Base-by-base conservation (phyloP, 2,797 vertebrate genomes). In the Silurus lanzhouensis region DNA sequence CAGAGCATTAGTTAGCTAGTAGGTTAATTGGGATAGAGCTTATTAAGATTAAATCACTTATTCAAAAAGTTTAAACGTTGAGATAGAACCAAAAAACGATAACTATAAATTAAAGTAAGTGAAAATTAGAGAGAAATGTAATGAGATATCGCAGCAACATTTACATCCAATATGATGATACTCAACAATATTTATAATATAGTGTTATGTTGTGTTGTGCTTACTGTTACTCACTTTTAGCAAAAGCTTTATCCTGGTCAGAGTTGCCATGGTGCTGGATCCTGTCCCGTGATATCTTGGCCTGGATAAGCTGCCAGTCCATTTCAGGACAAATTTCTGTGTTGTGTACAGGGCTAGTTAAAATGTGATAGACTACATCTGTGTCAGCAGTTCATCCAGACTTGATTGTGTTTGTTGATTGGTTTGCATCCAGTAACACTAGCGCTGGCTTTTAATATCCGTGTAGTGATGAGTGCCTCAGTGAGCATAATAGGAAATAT, bases 401-500 rank as follows among this genome's bases (percentile, higher is more conserved):
- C 44, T 12, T 66, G 48, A 75, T 27, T 15, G 9, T 66, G 38
- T 25, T 81, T 75, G 48, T 58, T 67, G 84, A 38, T 58, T 58
- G 13, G 14, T 82, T 68, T 75, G 60, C 25, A 19, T 78, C 14
- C 15, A 52, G 1, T 64, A 72, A 63, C 55, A 81, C 19, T 8
- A 15, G 2, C 14, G 1, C n/a, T 52, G 44, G 46, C 5, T 2
- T 81, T 81, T 81, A 64, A 81, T 64, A 52, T 57, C 14, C 27
- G 3, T 82, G n/a, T 13, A 81, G 38, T 77, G 75, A 71, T 55
- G 71, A 83, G 61, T 75, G 81, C 57, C 61, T 83, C 76, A 79
- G 66, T 78, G 27, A 81, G 31, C 61, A 52, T 70, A 64, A 83
- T 77, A 78, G 52, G 74, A 83, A 86, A 82, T 67, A 64, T 70